Evolutionary conservation across 2,888 invertebrate species (phyloP), one percentile per base, ranked within the genome.

Genomic region (Sarcophaga subvicina): DNA sequence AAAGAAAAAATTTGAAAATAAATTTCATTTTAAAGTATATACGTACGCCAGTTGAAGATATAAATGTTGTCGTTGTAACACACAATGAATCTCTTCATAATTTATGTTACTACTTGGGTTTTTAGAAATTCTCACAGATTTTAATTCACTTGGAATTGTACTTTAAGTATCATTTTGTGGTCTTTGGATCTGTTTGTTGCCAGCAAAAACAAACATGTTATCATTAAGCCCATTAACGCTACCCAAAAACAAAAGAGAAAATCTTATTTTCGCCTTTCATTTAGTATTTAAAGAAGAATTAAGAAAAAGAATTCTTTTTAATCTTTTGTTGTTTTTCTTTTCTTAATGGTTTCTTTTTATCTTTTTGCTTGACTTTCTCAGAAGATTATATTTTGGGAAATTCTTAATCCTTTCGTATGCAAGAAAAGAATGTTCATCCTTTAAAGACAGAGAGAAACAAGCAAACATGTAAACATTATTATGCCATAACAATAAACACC

Each of bases 191-290:
- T 10, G 37, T 37, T 37, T 37, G 37, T 37, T 37, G 37, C 70
- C 49, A 59, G 75, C 80, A 72, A 45, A 66, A 45, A 66, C 12
- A 60, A 63, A 77, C 72, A 75, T 86, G 83, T 83, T 83, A 86
- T 83, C 83, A 78, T 73, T 80, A 86, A 83, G 77, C 63, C 73
- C 86, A 86, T 86, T 86, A 86, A 83, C 77, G 73, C 80, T 73
- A 66, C 72, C 22, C 8, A 66, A 70, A 76, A 64, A 27, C 17
- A 77, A 80, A 69, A 86, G 62, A 72, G 67, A 73, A 79, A 70
- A 17, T n/a, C 10, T 45, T 25, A 45, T 49, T 71, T 45, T 22
- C 12, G 63, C 77, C 67, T 70, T 69, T 76, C 62, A 64, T 54
- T 27, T 22, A 27, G 12, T 20, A 17, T 37, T 37, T 37, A 37